These are phyloP conservation scores for Trichomalopsis sarcophagae DNA, from an alignment of 1,140 invertebrate species.

Conservation along the genomic window DNA sequence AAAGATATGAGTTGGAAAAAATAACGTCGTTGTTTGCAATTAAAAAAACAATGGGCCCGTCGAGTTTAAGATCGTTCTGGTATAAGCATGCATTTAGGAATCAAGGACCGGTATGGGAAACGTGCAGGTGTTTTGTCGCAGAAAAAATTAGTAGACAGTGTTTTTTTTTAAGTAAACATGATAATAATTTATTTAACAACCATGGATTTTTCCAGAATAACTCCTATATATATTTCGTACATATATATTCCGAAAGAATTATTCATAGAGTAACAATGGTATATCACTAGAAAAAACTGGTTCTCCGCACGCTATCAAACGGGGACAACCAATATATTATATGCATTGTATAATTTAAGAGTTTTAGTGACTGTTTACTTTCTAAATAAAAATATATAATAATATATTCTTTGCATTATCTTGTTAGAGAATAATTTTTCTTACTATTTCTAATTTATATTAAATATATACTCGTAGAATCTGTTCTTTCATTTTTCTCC, in stretches of 20 bases:
- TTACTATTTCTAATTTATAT: conserved; percentile 46
- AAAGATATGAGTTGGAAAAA: too few species aligned
- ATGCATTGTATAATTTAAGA: conserved; percentile 58
- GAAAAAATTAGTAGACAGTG: not conserved
- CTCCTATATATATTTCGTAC: conserved; percentile 56
- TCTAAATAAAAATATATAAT: conserved; percentile 63
- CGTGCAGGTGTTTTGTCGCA: not conserved
- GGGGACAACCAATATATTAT: conserved; percentile 56
- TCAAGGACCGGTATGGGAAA: too few species aligned
- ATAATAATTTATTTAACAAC: conserved; percentile 70
- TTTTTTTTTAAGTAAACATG: conserved; percentile 64
- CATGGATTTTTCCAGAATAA: conserved; percentile 61
- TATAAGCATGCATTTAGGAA: too few species aligned
- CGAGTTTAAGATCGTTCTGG: too few species aligned
- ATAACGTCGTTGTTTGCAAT: too few species aligned
- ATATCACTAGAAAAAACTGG: conserved; percentile 62
- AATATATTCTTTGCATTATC: conserved; percentile 52
- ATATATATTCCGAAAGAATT: conserved; percentile 56
- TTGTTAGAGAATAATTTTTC: conserved; percentile 62
- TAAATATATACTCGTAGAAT: conserved; percentile 59
- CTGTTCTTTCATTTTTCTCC: conserved; percentile 35
- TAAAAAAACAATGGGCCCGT: too few species aligned
- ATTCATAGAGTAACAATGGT: conserved; percentile 61
- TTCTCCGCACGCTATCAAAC: conserved; percentile 50
- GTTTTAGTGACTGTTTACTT: conserved; percentile 62